Conservation (phyloP, 1,140 invertebrate genomes). For the Telenomus remus region DNA sequence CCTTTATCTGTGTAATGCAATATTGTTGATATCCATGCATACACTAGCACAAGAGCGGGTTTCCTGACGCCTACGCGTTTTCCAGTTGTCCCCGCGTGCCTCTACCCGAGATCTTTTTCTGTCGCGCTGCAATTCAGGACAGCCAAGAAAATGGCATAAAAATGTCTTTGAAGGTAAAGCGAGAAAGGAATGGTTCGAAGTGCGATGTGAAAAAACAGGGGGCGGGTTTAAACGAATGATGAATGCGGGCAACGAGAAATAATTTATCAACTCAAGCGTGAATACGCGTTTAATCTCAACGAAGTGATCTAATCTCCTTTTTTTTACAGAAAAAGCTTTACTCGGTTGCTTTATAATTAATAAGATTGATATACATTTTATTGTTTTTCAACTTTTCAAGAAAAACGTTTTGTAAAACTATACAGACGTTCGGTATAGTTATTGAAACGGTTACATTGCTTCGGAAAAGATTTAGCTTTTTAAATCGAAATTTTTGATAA, state of each 20-base stretch:
- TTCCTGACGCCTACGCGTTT: conserved; percentile 55
- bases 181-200: conserved; percentile 48
- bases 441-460: no score
- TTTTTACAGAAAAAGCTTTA: conserved; percentile 1
- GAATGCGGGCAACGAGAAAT: conserved; percentile 39
- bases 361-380: no score
- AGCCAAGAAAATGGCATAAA: conserved; percentile 47
- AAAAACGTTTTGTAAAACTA: no score
- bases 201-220: conserved; percentile 14
- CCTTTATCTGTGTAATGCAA: conserved; percentile 53
- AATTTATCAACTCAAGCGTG: conserved; percentile 56
- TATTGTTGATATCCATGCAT: conserved; percentile 39
- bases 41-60: conserved; percentile 44
- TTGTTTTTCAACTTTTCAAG: no score
- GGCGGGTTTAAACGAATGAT: conserved; percentile 43
- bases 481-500: no score
- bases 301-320: conserved; percentile 27
- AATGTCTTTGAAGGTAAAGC: conserved; percentile 45
- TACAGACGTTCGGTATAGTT: no score
- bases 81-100: conserved; percentile 34
- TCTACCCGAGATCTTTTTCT: conserved; percentile 35
- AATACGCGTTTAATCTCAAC: conserved; percentile 27
- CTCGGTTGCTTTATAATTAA: no score
- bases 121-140: conserved; percentile 41
- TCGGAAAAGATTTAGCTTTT: no score